Base-by-base conservation (phyloP, 1,140 invertebrate genomes). In the Atta colombica region DNA sequence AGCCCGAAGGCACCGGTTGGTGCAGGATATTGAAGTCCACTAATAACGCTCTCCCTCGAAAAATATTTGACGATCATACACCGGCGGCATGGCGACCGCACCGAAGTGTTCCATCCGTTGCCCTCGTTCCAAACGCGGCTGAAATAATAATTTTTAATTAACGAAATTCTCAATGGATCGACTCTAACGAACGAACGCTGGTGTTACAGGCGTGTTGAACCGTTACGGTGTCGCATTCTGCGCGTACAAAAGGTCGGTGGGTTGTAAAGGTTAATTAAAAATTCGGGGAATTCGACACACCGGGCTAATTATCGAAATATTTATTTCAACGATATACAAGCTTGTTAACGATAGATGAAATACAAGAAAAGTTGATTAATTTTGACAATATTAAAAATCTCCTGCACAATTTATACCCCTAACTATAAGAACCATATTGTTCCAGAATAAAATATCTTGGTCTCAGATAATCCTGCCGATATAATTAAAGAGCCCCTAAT, bases 21-120 rank as follows among this genome's bases (percentile, higher is more conserved):
- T 69, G 61, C 88, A 91, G 91, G 90, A 91, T 91, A 92, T 91
- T 88, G 90, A 90, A 58, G 90, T 91, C 72, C 65, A 74, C 85
- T 91, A 88, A 91, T 92, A 92, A 91, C 88, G 35, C 35, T 58
- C 12, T 12, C 68, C 78, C 77, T 87, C 85, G 65, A 61, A 85
- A 90, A 89, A 63, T 61, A 80, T 87, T 87, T 89, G 60, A 51
- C n/a, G 63, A 61, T 45, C 60, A 25, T 66, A 71, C 65, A 71
- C 21, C 18, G 65, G 49, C 51, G 77, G 60, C 35, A 63, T 69
- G 77, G 77, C 65, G 31, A 58, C 49, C 63, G 63, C 45, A 35
- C 55, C 35, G 31, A 81, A 84, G 14, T 61, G 60, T 65, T 31
- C 45, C 21, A 28, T 28, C 18, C 12, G n/a, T 8, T 6, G 45